phyloP scores from a whole-genome alignment of 2,888 invertebrate species.

The Sinohyriopsis cumingii region DNA sequence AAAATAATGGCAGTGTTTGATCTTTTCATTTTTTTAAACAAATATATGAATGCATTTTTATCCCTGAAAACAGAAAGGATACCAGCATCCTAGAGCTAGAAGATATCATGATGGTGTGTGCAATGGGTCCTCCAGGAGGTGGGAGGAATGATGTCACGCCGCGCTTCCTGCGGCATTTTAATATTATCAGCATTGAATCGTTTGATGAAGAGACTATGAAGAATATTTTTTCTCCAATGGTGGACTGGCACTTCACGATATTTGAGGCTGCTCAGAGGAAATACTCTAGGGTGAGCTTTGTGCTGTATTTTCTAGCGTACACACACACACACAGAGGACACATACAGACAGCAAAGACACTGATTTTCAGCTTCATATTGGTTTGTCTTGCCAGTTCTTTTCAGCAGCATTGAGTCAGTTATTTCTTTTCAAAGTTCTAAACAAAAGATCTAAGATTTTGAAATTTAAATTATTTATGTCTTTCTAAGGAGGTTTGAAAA shows the following conservation, averaged over 20 bases:
- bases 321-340: no score
- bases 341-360: no score
- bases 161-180: slow-evolving; percentile 70
- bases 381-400: no score
- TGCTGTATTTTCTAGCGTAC: no score
- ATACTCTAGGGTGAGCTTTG: slow-evolving; percentile 62
- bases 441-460: no score
- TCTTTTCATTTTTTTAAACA: not conserved
- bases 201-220: slow-evolving; percentile 71
- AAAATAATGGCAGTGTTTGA: no score
- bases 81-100: slow-evolving; percentile 63
- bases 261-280: slow-evolving; percentile 63
- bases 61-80: slow-evolving; percentile 62
- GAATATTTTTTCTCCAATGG: slow-evolving; percentile 69
- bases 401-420: no score
- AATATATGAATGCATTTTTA: not conserved
- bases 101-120: slow-evolving; percentile 68
- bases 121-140: slow-evolving; percentile 71
- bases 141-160: slow-evolving; percentile 69
- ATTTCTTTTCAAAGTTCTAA: no score
- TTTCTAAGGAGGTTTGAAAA: no score
- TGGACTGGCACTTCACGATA: slow-evolving; percentile 71
- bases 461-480: no score
- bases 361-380: no score
- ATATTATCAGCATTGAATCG: slow-evolving; percentile 68